phyloP scores from a whole-genome alignment of 2,888 invertebrate species.

The Drosophila sordidula region DNA sequence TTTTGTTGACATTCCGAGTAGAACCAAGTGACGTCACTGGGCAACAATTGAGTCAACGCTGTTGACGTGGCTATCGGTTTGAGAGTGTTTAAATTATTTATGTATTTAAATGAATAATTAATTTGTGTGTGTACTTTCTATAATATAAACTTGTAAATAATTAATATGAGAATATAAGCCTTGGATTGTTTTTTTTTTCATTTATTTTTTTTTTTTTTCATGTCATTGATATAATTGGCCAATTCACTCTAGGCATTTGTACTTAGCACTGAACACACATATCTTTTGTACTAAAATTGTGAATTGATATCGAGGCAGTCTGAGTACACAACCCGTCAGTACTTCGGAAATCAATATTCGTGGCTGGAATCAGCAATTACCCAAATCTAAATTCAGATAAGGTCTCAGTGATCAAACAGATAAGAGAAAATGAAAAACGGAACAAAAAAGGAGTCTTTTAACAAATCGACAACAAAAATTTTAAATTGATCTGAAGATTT shows the following conservation, averaged over 20 bases:
- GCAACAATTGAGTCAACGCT: background rate
- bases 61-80: too few relatives aligned
- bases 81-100: background rate
- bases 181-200: background rate
- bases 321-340: too few relatives aligned
- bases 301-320: too few relatives aligned
- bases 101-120: background rate
- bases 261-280: background rate
- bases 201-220: background rate
- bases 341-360: too few relatives aligned
- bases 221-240: background rate
- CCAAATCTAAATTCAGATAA: too few relatives aligned
- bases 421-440: too few relatives aligned
- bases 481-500: too few relatives aligned
- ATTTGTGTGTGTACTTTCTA: background rate
- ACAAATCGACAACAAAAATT: too few relatives aligned
- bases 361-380: too few relatives aligned
- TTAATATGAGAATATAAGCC: background rate
- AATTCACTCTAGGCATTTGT: background rate
- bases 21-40: slow-evolving; percentile 8
- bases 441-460: too few relatives aligned
- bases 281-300: too few relatives aligned
- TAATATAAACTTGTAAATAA: slow-evolving; percentile 4
- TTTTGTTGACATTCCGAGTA: slow-evolving; percentile 1
- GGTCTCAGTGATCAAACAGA: too few relatives aligned